Base-by-base conservation (phyloP, 2,888 invertebrate genomes). In the Troides helena region DNA sequence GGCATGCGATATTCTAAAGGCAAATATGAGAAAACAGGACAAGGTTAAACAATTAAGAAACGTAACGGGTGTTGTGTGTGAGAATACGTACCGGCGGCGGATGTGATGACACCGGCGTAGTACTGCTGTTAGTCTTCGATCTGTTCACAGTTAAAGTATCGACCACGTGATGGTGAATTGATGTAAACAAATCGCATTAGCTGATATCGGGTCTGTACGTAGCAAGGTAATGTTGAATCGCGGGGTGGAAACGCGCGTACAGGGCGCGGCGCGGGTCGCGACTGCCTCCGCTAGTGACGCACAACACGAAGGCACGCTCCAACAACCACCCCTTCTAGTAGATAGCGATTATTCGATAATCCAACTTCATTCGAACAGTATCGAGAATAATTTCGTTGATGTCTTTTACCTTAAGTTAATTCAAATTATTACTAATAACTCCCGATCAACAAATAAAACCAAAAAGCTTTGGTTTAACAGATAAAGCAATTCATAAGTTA, bases 101-200 rank as follows among this genome's bases (percentile, higher is more conserved):
- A 68, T 36, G 72, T 64, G 58, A 74, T 65, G 73, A 74, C 70
- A 74, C 73, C 76, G 74, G 69, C 73, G 64, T 70, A 67, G 66
- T 61, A 60, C 62, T 62, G 68, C 46, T 63, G 72, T 43, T 65
- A 59, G 70, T 53, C 59, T 69, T 71, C 60, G 59, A 68, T 71
- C 73, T 72, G 71, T 75, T 75, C 74, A 77, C 78, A 77, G 78
- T 79, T 76, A 78, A 75, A 75, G 74, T 74, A 72, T 67, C 72
- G 76, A 75, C 72, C 82, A 82, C 82, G 82, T 82, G 82, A 81
- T 76, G 77, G 75, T 72, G 72, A 73, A 74, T 75, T 74, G 75
- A 77, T 77, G 83, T 83, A 83, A 84, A 84, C 84, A 84, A 83
- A 80, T 82, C 77, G 78, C 80, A 80, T 79, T 80, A 80, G 76